Base-by-base conservation (phyloP, 1,140 invertebrate genomes). In the Drosophila fuyamai region DNA sequence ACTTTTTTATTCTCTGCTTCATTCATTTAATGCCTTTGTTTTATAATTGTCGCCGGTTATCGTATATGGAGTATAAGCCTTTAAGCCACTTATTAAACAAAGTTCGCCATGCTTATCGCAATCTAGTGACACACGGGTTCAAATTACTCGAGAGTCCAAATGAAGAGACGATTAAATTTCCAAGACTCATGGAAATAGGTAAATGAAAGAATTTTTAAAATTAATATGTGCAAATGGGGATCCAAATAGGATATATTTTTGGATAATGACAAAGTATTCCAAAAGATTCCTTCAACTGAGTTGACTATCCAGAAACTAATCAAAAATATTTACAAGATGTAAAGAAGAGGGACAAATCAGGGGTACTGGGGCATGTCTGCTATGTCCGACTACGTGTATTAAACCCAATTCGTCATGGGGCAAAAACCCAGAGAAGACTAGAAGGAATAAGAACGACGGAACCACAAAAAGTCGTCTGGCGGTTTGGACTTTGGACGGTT, bases 401-500 rank as follows among this genome's bases (percentile, higher is more conserved):
- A 44, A 71, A 55, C 32, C 60, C 46, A 48, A 81, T 76, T 79
- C 71, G 81, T 83, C 81, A 83, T 84, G 55, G 50, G 41, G 50
- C 47, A 47, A 58, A 68, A 70, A 44, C 57, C 29, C 66, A 51
- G 13, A 75, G 43, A 50, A 76, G 56, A 71, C 27, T 62, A 14
- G 46, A 65, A 76, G 55, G 35, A 56, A 54, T 43, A 29, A 43
- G 44, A 78, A 27, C 6, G 32, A 38, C 16, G 40, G 16, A 27
- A 29, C 38, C 36, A 60, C 73, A 71, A 80, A 54, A 66, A 60
- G 38, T 57, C 35, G 53, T 50, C 70, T 68, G 81, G 67, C 50
- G 60, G 76, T 41, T 82, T 88, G 83, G 82, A 85, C 81, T 85
- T 86, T 85, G 82, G 58, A 65, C 81, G 35, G 38, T 27, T 48